A percentile compares a stretch with the other conserved stretches of the same genome.
phyloP scores from a whole-genome alignment of 1,140 invertebrate species.

The Calliopsis andreniformis region DNA sequence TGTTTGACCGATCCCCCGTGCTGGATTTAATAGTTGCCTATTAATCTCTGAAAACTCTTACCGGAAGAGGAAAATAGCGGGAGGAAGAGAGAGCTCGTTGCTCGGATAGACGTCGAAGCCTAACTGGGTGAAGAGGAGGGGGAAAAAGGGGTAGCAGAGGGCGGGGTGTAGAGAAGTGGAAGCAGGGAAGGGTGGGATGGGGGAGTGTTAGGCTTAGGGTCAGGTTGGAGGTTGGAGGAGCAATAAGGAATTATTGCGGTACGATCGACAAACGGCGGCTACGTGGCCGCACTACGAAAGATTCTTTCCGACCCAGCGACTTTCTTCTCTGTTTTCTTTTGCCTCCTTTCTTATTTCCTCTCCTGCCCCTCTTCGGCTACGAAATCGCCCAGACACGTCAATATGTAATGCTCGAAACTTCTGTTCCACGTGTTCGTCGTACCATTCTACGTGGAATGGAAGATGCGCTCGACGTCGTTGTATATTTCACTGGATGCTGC shows the following conservation, averaged over 20 bases:
- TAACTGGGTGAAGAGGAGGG: constrained; percentile 11
- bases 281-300: constrained; percentile 80
- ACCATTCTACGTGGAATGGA: constrained; percentile 63
- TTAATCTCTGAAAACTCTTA: constrained; percentile 61
- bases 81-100: neutral
- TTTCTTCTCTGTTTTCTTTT: constrained; percentile 48
- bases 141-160: constrained; percentile 32
- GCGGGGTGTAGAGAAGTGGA: constrained; percentile 36
- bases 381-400: constrained; percentile 67
- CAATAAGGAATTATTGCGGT: constrained; percentile 83
- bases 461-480: constrained; percentile 52
- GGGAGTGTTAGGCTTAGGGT: constrained; percentile 66
- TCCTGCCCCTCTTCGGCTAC: constrained; percentile 31
- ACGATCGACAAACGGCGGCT: constrained; percentile 81
- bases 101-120: neutral
- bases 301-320: constrained; percentile 58
- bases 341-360: constrained; percentile 35
- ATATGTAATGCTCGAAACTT: constrained; percentile 71
- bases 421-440: constrained; percentile 32
- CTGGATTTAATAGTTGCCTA: constrained; percentile 64
- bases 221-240: constrained; percentile 75
- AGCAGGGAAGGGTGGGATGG: constrained; percentile 60
- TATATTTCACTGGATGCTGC: constrained; percentile 59
- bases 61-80: constrained; percentile 56
- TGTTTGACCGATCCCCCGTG: constrained; percentile 52